Evolutionary conservation across 2,113 vertebrate species (phyloP).

Genomic region (Gorsachius goisagi): DNA sequence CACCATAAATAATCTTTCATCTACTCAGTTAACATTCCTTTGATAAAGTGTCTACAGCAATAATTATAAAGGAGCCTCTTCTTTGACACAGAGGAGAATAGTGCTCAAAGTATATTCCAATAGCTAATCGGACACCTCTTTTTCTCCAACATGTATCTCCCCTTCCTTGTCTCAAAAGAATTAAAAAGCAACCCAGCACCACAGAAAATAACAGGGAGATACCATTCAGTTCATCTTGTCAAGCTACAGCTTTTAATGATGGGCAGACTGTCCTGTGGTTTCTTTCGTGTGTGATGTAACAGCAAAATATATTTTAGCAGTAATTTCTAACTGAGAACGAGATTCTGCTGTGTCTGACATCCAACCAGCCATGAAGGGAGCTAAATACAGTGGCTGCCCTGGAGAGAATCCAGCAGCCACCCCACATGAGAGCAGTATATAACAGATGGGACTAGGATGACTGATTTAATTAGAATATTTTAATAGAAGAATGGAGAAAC

Average conservation of each 20-base stretch:
- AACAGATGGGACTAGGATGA: constrained; percentile 78
- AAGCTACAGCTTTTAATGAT: constrained; percentile 10
- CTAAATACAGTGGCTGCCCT: constrained; percentile 67
- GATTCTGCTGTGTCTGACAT: constrained; percentile 67
- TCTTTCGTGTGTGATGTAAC: constrained; percentile 35
- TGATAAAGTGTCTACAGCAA: not conserved
- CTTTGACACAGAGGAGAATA: not conserved
- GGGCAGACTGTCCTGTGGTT: constrained; percentile 44
- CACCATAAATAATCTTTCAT: not conserved
- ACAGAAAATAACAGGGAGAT: not conserved
- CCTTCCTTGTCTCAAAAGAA: not conserved
- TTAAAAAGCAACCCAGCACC: not conserved
- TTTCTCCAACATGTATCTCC: not conserved
- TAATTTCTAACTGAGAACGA: constrained; percentile 67
- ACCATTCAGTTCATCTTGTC: constrained; percentile 14
- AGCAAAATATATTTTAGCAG: constrained; percentile 46
- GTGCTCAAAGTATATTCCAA: not conserved
- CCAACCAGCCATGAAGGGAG: constrained; percentile 72
- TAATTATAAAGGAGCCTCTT: not conserved
- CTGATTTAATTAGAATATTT: constrained; percentile 84
- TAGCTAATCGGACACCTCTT: not conserved
- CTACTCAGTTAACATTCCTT: not conserved
- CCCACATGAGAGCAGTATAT: constrained; percentile 63
- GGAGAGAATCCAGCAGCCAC: constrained; percentile 73
- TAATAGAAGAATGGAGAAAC: constrained; percentile 71